Percentiles rank a stretch among this genome's conserved stretches.
Evolutionary conservation across 2,888 invertebrate species (phyloP).

Genomic region (Syrista parreyssii): DNA sequence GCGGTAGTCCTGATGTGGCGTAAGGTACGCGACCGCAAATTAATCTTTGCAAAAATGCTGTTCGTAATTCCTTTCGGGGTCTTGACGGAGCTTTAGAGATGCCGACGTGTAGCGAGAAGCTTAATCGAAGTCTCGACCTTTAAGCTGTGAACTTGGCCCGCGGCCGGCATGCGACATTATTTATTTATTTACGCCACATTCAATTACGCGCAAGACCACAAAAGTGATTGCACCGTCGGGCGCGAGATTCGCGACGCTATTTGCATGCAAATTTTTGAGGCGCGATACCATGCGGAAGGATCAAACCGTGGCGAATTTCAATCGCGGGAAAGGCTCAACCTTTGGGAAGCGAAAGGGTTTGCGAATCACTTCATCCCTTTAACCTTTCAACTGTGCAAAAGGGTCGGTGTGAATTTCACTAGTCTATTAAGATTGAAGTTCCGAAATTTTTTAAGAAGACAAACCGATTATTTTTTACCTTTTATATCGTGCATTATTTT

Average conservation of each 20-base stretch:
- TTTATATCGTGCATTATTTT: too few relatives aligned
- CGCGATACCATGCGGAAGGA: conserved; percentile 5
- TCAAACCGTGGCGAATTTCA: conserved; percentile 9
- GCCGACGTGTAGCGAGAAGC: conserved; percentile 30
- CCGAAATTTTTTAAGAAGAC: background rate
- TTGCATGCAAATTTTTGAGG: conserved; percentile 58
- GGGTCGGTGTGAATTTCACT: background rate
- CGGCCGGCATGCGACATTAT: conserved; percentile 51
- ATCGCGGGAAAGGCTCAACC: conserved; percentile 1
- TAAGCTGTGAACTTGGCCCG: conserved; percentile 28
- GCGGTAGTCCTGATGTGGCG: conserved; percentile 40
- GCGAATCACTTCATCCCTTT: background rate
- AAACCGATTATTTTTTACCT: background rate
- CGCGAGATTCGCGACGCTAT: conserved; percentile 56
- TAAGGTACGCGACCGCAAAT: conserved; percentile 49
- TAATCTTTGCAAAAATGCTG: conserved; percentile 51
- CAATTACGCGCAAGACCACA: conserved; percentile 63
- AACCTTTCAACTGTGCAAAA: background rate
- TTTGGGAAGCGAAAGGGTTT: background rate
- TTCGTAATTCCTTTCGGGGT: conserved; percentile 52
- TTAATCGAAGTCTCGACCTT: conserved; percentile 61
- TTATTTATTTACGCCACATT: conserved; percentile 65
- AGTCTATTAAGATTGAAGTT: background rate
- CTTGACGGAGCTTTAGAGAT: conserved; percentile 1
- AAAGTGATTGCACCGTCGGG: conserved; percentile 52